A percentile compares a stretch with the other conserved stretches of the same genome.
phyloP scores from a whole-genome alignment of 2,797 vertebrate species.

The Parambassis ranga region DNA sequence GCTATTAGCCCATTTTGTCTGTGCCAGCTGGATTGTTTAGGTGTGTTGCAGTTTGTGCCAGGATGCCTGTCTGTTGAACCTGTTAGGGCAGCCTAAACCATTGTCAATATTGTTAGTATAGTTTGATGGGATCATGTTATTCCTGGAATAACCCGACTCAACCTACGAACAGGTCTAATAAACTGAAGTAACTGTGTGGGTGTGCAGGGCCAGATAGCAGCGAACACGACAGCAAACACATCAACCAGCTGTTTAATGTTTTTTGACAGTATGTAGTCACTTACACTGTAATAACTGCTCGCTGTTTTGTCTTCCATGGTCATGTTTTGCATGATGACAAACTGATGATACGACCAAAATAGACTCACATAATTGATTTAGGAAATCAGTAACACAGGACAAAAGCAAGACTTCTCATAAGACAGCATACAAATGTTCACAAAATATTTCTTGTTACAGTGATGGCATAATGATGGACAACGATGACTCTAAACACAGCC shows the following conservation, averaged over 20 bases:
- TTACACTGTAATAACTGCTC: not conserved
- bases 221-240: not conserved
- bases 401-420: not conserved
- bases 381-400: not conserved
- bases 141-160: slow-evolving; percentile 5
- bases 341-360: not conserved
- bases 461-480: not conserved
- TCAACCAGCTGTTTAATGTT: not conserved
- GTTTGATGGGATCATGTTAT: slow-evolving; percentile 7
- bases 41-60: not conserved
- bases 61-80: not conserved
- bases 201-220: not conserved
- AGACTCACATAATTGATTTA: not conserved
- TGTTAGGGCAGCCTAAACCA: not conserved
- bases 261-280: not conserved
- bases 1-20: no score
- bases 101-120: slow-evolving; percentile 3
- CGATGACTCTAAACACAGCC: not conserved
- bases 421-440: not conserved
- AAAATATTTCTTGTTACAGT: no score
- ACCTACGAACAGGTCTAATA: not conserved
- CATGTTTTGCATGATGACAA: not conserved
- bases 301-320: not conserved
- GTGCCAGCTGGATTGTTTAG: not conserved
- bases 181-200: slow-evolving; percentile 2